Percentiles rank a stretch among this genome's conserved stretches.
Conservation (phyloP, 2,113 vertebrate species). For the Donacobius atricapilla region DNA sequence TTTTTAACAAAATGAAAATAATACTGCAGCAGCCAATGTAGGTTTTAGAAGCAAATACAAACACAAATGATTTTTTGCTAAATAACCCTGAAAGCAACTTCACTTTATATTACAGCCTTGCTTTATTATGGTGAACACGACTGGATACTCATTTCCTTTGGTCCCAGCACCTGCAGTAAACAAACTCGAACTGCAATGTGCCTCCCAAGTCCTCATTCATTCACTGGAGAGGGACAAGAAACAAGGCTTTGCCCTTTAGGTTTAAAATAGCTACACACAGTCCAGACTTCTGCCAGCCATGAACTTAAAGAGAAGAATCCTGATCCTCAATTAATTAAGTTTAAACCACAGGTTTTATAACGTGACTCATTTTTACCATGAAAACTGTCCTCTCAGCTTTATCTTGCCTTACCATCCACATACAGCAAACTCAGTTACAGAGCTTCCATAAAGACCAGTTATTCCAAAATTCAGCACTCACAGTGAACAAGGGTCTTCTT, state of each 20-base stretch:
- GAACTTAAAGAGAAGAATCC: neutral
- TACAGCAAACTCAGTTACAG: neutral
- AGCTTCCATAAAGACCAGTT: neutral
- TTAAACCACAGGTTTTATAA: neutral
- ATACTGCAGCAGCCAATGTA: neutral
- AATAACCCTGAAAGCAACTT: neutral
- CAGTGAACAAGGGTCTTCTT: constrained; percentile 97
- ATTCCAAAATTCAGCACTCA: constrained; percentile 72
- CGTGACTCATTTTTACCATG: neutral
- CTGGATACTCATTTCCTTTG: neutral
- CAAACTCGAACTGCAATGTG: neutral
- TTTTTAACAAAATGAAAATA: neutral
- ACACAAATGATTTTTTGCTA: neutral
- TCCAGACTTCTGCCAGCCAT: neutral
- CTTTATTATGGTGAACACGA: neutral
- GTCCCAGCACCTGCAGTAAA: neutral
- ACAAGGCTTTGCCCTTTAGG: neutral
- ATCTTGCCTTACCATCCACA: neutral
- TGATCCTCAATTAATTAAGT: neutral
- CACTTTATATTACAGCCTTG: neutral
- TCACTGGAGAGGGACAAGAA: neutral
- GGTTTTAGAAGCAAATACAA: neutral
- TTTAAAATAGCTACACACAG: neutral
- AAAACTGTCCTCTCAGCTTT: neutral
- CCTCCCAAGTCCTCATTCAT: neutral